These are phyloP conservation scores for Cataglyphis cursor DNA, from an alignment of 2,888 invertebrate species.

Conservation along the genomic window DNA sequence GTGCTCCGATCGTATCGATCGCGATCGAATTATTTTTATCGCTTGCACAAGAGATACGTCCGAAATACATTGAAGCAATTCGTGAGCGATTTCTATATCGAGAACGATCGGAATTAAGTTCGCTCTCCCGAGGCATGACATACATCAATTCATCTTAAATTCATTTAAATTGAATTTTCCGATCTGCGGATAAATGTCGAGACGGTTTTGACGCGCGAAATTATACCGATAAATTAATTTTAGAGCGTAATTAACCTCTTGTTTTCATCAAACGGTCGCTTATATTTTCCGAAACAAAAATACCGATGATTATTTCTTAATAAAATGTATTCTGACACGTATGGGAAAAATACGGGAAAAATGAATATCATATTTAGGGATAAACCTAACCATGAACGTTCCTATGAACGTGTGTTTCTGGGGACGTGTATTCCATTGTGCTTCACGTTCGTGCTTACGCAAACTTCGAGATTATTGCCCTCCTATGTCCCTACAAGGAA, in stretches of 20 bases:
- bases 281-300: slow-evolving; percentile 22
- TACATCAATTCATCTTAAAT: slow-evolving; percentile 7
- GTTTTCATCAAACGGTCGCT: slow-evolving; percentile 5
- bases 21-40: slow-evolving; percentile 38
- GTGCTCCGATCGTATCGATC: slow-evolving; percentile 56
- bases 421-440: slow-evolving; percentile 34
- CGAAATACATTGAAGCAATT: slow-evolving; percentile 25
- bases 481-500: slow-evolving; percentile 42
- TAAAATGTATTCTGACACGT: slow-evolving; percentile 8
- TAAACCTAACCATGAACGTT: slow-evolving; percentile 1
- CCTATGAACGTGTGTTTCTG: slow-evolving; percentile 15
- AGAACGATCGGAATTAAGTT: slow-evolving; percentile 31
- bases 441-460: slow-evolving; percentile 52
- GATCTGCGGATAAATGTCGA: slow-evolving; percentile 26
- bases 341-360: slow-evolving; percentile 28
- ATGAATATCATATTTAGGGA: slow-evolving; percentile 47
- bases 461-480: slow-evolving; percentile 64
- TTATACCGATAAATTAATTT: slow-evolving; percentile 28
- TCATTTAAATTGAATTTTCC: slow-evolving; percentile 30
- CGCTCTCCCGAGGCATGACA: neutral
- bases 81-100: slow-evolving; percentile 17
- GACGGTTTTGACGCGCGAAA: slow-evolving; percentile 19
- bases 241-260: slow-evolving; percentile 10
- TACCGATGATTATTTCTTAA: slow-evolving; percentile 28
- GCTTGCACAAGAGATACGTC: neutral